phyloP scores from a whole-genome alignment of 2,113 vertebrate species.

The Puntigrus tetrazona region DNA sequence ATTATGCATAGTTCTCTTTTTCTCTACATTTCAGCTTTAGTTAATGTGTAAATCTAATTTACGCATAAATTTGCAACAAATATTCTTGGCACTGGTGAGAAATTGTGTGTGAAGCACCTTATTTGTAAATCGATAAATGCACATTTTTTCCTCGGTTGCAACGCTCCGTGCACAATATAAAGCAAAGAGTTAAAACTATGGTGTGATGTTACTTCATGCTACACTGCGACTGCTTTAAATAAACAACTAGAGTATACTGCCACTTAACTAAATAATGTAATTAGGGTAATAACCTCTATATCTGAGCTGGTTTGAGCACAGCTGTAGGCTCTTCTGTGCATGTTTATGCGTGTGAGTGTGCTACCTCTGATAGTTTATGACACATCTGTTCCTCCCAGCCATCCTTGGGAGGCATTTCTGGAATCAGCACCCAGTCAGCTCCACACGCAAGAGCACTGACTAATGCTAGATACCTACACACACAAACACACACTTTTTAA shows the following conservation, averaged over 20 bases:
- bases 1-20: too few relatives aligned
- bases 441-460: conserved; percentile 86
- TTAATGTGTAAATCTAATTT: neutral
- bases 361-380: conserved; percentile 83
- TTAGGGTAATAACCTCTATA: neutral
- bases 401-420: conserved; percentile 82
- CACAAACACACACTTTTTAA: neutral
- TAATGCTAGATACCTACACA: conserved; percentile 81
- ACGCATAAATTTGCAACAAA: too few relatives aligned
- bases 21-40: neutral
- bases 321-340: neutral
- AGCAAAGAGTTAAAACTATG: neutral
- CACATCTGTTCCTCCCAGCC: conserved; percentile 84
- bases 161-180: neutral
- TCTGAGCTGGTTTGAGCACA: neutral
- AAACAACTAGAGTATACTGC: neutral
- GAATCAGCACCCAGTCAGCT: conserved; percentile 87
- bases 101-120: neutral
- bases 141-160: neutral
- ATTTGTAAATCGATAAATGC: neutral
- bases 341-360: neutral
- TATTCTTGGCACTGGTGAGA: too few relatives aligned
- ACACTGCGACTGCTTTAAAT: neutral
- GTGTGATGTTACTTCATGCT: neutral
- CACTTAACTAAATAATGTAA: neutral